These are phyloP conservation scores for Triplophysa bombifrons DNA, from an alignment of 2,797 vertebrate species.

Conservation along the genomic window DNA sequence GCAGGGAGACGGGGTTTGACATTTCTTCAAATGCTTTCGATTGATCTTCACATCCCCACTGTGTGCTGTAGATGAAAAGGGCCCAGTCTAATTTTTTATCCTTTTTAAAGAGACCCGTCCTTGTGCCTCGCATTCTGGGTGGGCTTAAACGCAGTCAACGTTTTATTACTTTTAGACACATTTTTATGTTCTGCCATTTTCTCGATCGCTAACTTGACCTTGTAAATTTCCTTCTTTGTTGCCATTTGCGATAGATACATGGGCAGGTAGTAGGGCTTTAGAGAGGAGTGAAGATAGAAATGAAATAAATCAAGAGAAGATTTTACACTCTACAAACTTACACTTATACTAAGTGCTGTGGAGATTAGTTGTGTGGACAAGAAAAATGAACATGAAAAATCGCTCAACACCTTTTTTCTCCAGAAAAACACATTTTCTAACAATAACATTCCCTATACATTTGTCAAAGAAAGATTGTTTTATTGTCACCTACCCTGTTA, in stretches of 20 bases:
- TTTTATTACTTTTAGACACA: constrained; percentile 15
- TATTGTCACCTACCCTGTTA: not conserved
- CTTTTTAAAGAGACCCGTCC: constrained; percentile 34
- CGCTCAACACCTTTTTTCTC: not conserved
- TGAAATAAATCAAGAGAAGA: not conserved
- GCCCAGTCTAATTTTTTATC: constrained; percentile 53
- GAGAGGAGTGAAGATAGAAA: not conserved
- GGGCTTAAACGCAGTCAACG: not conserved
- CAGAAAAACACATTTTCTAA: not conserved
- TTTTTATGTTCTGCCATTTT: constrained; percentile 27
- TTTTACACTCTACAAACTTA: not conserved
- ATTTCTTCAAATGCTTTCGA: constrained; percentile 73
- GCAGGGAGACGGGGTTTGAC: constrained; percentile 69
- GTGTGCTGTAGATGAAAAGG: constrained; percentile 60
- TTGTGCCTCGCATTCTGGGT: constrained; percentile 18
- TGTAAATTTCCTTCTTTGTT: not conserved
- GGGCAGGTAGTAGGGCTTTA: not conserved
- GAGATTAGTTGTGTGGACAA: not conserved
- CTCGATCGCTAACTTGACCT: constrained; percentile 20
- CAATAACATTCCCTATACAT: constrained; percentile 1
- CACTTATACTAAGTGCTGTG: constrained; percentile 2
- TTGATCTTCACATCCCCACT: constrained; percentile 70
- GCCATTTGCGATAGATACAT: not conserved
- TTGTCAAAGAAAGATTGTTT: constrained; percentile 8
- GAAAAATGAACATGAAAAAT: not conserved